These are phyloP conservation scores for Holacanthus passer DNA, from an alignment of 2,113 vertebrate species.

Conservation along the genomic window DNA sequence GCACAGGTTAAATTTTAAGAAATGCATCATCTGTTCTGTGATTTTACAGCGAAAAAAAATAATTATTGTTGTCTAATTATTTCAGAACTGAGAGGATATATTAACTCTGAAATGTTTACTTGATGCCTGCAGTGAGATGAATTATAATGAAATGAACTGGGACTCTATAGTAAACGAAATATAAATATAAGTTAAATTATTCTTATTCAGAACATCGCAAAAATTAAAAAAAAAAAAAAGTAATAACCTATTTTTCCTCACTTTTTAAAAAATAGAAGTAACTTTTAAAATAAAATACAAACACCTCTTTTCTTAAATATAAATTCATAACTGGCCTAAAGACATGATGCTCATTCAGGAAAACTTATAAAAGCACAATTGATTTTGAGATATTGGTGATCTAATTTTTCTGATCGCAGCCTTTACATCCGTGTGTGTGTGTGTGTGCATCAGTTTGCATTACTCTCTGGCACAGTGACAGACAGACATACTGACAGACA, in stretches of 20 bases:
- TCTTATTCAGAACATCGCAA: background rate
- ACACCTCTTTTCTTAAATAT: background rate
- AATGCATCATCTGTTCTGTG: background rate
- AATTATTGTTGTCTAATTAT: background rate
- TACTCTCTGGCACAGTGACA: constrained; percentile 41
- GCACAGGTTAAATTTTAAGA: rapidly evolving
- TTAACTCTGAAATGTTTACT: background rate
- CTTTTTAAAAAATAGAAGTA: background rate
- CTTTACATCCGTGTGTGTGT: background rate
- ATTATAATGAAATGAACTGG: background rate
- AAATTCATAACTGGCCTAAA: no score
- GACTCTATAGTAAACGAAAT: background rate
- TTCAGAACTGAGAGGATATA: background rate
- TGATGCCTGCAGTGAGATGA: background rate
- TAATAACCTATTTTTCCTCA: background rate
- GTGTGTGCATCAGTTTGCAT: constrained; percentile 14
- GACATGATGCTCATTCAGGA: background rate
- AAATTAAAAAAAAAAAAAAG: no score
- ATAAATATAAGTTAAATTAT: background rate
- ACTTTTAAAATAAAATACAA: background rate
- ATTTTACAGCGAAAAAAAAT: background rate
- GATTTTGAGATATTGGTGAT: background rate
- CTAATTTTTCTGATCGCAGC: background rate
- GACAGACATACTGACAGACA: constrained; percentile 13
- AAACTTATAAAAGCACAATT: background rate